These are phyloP conservation scores for Harpalus rubripes DNA, from an alignment of 2,888 invertebrate genomes.

Conservation along the genomic window DNA sequence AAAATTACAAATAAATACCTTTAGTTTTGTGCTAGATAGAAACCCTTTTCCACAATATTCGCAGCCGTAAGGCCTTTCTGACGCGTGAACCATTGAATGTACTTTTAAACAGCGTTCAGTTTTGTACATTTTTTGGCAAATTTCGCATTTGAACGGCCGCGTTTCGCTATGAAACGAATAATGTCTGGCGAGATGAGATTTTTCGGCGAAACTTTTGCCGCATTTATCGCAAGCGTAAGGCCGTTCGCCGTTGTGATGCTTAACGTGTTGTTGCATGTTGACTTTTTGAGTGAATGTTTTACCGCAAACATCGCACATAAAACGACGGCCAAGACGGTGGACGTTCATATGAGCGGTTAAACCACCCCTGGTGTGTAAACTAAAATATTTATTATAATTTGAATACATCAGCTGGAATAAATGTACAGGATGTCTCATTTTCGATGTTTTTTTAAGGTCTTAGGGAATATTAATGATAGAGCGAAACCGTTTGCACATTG, in stretches of 20 bases:
- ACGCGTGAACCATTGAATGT: slow-evolving; percentile 79
- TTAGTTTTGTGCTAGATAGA: slow-evolving; percentile 80
- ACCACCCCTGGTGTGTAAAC: slow-evolving; percentile 76
- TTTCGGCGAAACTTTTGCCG: slow-evolving; percentile 77
- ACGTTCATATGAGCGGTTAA: slow-evolving; percentile 77
- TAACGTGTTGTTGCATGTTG: slow-evolving; percentile 78
- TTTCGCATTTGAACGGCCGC: slow-evolving; percentile 76
- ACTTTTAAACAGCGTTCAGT: slow-evolving; percentile 81
- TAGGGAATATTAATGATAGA: no score
- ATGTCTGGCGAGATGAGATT: slow-evolving; percentile 76
- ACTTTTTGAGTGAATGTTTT: slow-evolving; percentile 80
- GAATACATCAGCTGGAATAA: no score
- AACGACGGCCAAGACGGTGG: slow-evolving; percentile 75
- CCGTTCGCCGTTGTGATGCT: slow-evolving; percentile 78
- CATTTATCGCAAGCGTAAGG: slow-evolving; percentile 79
- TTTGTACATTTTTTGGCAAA: slow-evolving; percentile 80
- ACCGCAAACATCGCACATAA: slow-evolving; percentile 81
- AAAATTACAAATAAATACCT: slow-evolving; percentile 72
- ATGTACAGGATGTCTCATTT: no score
- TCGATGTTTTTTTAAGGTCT: no score
- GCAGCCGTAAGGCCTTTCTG: slow-evolving; percentile 79
- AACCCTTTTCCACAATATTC: slow-evolving; percentile 80
- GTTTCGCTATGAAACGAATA: slow-evolving; percentile 76
- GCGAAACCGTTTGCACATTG: no score
- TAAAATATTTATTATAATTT: slow-evolving; percentile 66